phyloP scores from a whole-genome alignment of 2,113 vertebrate species.

The Todiramphus saurophagus region DNA sequence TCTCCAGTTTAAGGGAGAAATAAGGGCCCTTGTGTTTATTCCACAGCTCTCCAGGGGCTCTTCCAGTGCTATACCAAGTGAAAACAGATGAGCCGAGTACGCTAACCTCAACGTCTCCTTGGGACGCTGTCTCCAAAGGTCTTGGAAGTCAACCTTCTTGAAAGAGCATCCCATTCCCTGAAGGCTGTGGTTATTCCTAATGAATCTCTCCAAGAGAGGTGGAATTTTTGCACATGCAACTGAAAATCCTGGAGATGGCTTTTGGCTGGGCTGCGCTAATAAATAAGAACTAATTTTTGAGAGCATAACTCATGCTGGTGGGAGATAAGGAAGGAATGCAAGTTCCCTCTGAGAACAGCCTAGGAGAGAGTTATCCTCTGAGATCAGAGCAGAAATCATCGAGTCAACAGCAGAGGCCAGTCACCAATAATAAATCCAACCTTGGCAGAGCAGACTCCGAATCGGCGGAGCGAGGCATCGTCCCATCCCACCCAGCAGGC shows the following conservation, averaged over 20 bases:
- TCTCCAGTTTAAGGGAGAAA: background rate
- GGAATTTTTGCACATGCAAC: constrained; percentile 65
- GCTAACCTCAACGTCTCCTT: background rate
- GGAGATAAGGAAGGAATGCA: constrained; percentile 81
- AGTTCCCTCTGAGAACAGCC: constrained; percentile 67
- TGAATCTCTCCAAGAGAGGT: constrained; percentile 41
- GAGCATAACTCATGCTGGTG: constrained; percentile 69
- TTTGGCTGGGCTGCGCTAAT: constrained; percentile 65
- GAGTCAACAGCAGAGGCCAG: constrained; percentile 64
- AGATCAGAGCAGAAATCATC: constrained; percentile 70
- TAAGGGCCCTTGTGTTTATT: background rate
- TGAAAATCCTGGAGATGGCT: constrained; percentile 67
- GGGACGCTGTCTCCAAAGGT: constrained; percentile 17
- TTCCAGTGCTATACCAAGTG: background rate
- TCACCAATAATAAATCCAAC: constrained; percentile 47
- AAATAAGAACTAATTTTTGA: constrained; percentile 71
- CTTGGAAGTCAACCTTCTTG: constrained; percentile 40
- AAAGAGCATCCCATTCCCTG: constrained; percentile 40
- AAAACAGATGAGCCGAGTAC: background rate
- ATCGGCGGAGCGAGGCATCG: background rate
- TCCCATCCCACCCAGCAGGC: constrained; percentile 4
- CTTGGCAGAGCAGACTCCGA: background rate
- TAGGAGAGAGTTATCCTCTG: constrained; percentile 70
- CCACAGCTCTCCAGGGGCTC: background rate
- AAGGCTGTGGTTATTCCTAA: constrained; percentile 53